Conservation (phyloP, 2,113 vertebrate species). For the Theropithecus gelada region DNA sequence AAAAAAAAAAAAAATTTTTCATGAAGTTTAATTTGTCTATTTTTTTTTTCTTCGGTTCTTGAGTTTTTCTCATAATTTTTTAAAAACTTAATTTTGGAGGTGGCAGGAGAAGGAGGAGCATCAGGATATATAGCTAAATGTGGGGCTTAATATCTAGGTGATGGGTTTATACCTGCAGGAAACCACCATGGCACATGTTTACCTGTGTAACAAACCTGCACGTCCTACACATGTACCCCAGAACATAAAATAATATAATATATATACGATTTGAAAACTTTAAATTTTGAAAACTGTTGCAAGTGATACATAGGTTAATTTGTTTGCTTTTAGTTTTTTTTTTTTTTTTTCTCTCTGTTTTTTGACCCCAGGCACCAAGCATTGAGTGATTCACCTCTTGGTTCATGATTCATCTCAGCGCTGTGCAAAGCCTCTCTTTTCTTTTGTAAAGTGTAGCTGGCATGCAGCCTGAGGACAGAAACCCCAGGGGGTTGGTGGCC, state of each 20-base stretch:
- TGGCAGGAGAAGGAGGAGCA: too few relatives aligned
- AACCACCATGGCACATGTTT: too few relatives aligned
- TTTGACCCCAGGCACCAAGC: background rate
- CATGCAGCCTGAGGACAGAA: fast-evolving
- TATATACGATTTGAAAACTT: too few relatives aligned
- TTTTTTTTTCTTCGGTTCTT: background rate
- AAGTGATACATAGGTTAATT: background rate
- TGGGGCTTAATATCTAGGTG: too few relatives aligned
- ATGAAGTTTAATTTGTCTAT: background rate
- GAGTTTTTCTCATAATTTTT: background rate
- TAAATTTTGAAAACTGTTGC: background rate
- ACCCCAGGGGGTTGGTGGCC: background rate
- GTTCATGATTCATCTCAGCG: background rate
- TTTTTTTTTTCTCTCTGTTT: background rate
- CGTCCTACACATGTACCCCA: too few relatives aligned
- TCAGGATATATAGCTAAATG: too few relatives aligned
- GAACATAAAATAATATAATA: too few relatives aligned
- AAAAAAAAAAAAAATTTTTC: background rate
- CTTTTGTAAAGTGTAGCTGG: background rate
- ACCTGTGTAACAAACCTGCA: too few relatives aligned
- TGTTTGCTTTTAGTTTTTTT: background rate
- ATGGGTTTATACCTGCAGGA: too few relatives aligned
- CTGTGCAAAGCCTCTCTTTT: background rate
- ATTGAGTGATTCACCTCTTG: background rate
- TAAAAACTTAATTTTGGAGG: background rate